These are phyloP conservation scores for Lepidurus arcticus DNA, from an alignment of 1,140 invertebrate genomes.

Conservation along the genomic window DNA sequence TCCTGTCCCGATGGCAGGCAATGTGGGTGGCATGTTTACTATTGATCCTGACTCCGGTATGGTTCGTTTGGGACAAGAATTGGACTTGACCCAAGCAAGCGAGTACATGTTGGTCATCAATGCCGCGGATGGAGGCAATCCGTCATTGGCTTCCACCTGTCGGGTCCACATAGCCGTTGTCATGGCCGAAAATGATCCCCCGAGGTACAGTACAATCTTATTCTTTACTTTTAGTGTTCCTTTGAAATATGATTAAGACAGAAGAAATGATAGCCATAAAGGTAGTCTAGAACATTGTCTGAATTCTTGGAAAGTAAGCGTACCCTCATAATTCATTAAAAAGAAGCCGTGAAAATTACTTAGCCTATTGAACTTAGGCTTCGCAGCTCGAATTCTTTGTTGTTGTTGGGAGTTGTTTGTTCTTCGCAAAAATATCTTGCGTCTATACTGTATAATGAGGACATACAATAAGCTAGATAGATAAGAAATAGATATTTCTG, in stretches of 20 bases:
- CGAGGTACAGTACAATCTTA: constrained; percentile 48
- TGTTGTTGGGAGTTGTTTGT: no score
- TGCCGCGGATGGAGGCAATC: constrained; percentile 72
- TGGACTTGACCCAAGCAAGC: constrained; percentile 60
- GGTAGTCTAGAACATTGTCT: no score
- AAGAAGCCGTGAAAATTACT: no score
- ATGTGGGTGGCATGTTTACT: constrained; percentile 73
- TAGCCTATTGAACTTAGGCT: no score
- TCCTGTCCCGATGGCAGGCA: constrained; percentile 52
- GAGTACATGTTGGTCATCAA: constrained; percentile 78
- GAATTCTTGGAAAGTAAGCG: no score
- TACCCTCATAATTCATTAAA: no score
- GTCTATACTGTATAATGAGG: no score
- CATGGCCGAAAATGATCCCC: constrained; percentile 82
- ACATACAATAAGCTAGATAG: no score
- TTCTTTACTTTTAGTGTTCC: constrained; percentile 25
- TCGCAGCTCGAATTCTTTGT: no score
- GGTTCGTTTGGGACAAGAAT: constrained; percentile 63
- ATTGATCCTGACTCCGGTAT: constrained; percentile 71
- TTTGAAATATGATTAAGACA: not conserved
- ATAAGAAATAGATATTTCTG: no score
- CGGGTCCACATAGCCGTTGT: constrained; percentile 80
- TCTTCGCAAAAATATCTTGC: no score
- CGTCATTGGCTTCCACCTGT: constrained; percentile 64
- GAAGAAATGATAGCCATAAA: no score